Evolutionary conservation across 1,140 invertebrate species (phyloP), one percentile per base, ranked within the genome.

Genomic region (Whitmania pigra): DNA sequence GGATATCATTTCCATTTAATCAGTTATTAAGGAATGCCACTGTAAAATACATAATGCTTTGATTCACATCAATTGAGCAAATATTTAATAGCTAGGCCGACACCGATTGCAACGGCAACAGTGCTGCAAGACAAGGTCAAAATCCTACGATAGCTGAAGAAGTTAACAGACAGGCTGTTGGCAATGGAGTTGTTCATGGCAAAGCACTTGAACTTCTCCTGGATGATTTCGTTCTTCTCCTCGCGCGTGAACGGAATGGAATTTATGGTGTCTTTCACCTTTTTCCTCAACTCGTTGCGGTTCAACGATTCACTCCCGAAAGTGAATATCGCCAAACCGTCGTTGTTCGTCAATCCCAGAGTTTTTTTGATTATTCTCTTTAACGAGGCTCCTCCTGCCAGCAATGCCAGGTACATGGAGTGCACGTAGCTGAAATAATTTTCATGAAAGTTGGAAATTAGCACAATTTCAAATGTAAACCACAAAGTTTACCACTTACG

Each of bases 341-440:
- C 63, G n/a, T 68, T 53, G 22, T 63, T 57, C 20, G 63, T 29
- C 1, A 74, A 36, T 22, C 73, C 73, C 11, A 74, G 67, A 1
- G 73, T 72, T 68, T 72, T 74, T 55, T 72, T 67, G 25, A 74
- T 36, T 9, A 72, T 25, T n/a, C 55, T 66, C 60, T 57, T 71
- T 13, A 74, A 22, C 18, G 68, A 68, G 53, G 57, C 25, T 22
- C 73, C 73, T 49, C 73, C 73, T 3, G 70, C 73, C 53, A 72
- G 25, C 70, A 74, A 49, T n/a, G 73, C 73, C 31, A 74, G 49
- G 25, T 74, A 74, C 73, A 74, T 74, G 0, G 73, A 72, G 54
- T 74, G 73, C 2, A 66, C 49, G 57, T 74, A 74, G 13, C 73
- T 74, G 53, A 70, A 53, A 25, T 53, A 11, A 53, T n/a, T 53